phyloP scores from a whole-genome alignment of 2,888 invertebrate genomes.

The Leucophenga montana region DNA sequence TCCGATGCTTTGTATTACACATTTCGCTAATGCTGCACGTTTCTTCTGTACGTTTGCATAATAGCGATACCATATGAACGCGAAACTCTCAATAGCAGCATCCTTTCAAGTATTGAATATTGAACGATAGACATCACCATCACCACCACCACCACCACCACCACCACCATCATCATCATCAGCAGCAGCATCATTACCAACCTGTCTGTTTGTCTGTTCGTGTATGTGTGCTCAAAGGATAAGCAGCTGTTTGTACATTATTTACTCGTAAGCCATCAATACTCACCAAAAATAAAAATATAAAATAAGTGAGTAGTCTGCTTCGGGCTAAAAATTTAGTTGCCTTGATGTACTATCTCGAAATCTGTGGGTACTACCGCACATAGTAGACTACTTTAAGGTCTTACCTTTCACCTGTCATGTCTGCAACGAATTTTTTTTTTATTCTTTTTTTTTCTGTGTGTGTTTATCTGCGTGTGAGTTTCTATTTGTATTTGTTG shows the following conservation, averaged over 20 bases:
- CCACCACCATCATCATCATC: neutral
- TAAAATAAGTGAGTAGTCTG: neutral
- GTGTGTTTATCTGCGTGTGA: neutral
- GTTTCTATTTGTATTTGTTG: constrained; percentile 10
- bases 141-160: neutral
- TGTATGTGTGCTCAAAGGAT: constrained; percentile 45
- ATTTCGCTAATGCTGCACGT: constrained; percentile 10
- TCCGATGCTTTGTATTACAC: neutral
- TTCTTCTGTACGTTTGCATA: neutral
- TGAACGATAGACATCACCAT: neutral
- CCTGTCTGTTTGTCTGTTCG: neutral
- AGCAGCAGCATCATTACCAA: neutral
- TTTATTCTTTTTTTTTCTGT: neutral
- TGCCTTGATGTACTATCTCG: neutral
- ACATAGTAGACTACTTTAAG: neutral
- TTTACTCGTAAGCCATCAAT: constrained; percentile 66
- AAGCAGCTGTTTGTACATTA: constrained; percentile 67
- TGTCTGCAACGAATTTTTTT: constrained; percentile 1
- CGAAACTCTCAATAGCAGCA: constrained; percentile 8
- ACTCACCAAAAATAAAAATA: constrained; percentile 29
- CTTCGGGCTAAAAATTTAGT: neutral
- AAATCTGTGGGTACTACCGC: neutral
- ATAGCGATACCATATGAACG: constrained; percentile 11
- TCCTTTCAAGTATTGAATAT: neutral
- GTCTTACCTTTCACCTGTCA: constrained; percentile 15